Conservation (phyloP, 1,140 invertebrate species). For the Temnothorax nylanderi region DNA sequence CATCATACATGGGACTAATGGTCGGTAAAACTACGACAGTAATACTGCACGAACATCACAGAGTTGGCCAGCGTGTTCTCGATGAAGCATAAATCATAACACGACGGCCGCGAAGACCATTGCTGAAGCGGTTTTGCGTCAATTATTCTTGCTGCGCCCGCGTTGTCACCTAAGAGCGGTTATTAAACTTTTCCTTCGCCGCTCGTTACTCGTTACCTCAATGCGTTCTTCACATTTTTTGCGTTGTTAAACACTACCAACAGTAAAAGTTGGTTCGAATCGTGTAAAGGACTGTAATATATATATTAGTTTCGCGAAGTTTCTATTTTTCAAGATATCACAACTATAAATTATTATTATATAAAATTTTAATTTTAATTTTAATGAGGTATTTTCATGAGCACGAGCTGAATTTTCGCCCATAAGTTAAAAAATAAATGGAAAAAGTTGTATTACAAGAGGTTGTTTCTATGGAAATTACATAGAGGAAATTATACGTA, state of each 20-base stretch:
- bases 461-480: neutral
- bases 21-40: constrained; percentile 69
- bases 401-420: neutral
- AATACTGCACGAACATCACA: constrained; percentile 57
- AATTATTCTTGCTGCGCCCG: constrained; percentile 20
- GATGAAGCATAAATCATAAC: constrained; percentile 60
- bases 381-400: neutral
- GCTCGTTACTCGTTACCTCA: neutral
- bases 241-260: neutral
- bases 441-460: neutral
- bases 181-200: constrained; percentile 28
- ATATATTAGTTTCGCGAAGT: neutral
- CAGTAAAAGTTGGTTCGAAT: neutral
- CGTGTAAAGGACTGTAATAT: neutral
- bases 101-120: neutral
- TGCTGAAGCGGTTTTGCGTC: constrained; percentile 42
- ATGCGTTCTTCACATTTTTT: neutral
- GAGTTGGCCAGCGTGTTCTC: constrained; percentile 42
- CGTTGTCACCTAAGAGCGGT: constrained; percentile 6
- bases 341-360: neutral
- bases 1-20: constrained; percentile 64
- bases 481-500: neutral
- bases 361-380: constrained; percentile 2
- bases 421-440: neutral
- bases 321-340: neutral